Evolutionary conservation across 2,113 vertebrate genomes (phyloP).

Genomic region (Psettodes erumei): DNA sequence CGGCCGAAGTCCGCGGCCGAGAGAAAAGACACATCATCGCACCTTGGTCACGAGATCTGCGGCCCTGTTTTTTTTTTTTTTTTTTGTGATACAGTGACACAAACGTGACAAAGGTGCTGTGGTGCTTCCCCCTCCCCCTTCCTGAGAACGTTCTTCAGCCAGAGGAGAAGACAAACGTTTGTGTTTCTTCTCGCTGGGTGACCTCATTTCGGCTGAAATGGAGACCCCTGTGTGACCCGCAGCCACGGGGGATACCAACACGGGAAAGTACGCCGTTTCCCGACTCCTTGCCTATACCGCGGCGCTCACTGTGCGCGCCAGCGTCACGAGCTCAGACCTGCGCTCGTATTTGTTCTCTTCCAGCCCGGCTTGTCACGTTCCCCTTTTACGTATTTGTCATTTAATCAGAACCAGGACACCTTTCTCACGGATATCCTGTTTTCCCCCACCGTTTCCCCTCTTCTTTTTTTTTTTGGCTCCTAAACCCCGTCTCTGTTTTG

Average conservation of each 20-base stretch:
- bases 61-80: too few species aligned
- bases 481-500: conserved; percentile 37
- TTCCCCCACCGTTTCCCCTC: conserved; percentile 39
- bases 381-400: neutral
- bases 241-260: conserved; percentile 65
- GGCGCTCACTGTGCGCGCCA: neutral
- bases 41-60: neutral
- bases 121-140: conserved; percentile 12
- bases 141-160: conserved; percentile 19
- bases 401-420: neutral
- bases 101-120: conserved; percentile 22
- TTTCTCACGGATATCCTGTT: conserved; percentile 17
- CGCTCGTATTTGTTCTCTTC: neutral
- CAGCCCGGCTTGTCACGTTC: neutral
- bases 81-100: conserved; percentile 1
- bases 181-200: conserved; percentile 66
- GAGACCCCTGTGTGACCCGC: conserved; percentile 74
- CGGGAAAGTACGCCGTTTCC: conserved; percentile 63
- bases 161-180: conserved; percentile 64
- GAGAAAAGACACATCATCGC: conserved; percentile 12
- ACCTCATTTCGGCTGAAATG: conserved; percentile 76
- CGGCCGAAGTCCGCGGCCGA: neutral
- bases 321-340: neutral
- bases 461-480: conserved; percentile 38
- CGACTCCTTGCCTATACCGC: conserved; percentile 36